Percentiles rank a stretch among this genome's conserved stretches.
phyloP scores from a whole-genome alignment of 1,140 invertebrate species.

The Drosophila orena region DNA sequence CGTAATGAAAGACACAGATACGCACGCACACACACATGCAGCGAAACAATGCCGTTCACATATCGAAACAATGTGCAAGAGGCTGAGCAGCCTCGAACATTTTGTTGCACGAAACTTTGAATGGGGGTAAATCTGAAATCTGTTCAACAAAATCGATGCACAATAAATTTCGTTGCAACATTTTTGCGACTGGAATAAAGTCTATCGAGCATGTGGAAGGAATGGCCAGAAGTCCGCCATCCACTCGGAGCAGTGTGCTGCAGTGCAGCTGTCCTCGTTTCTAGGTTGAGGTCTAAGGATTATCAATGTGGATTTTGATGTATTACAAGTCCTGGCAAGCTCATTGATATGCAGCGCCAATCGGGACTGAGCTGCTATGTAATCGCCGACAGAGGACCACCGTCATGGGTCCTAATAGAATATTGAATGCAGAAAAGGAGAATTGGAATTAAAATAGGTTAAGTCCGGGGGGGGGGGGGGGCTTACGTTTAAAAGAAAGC shows the following conservation, averaged over 20 bases:
- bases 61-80: constrained; percentile 56
- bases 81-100: constrained; percentile 46
- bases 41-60: constrained; percentile 45
- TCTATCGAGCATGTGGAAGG: constrained; percentile 53
- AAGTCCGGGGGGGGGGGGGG: constrained; percentile 4
- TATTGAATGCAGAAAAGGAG: not conserved
- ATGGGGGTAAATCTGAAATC: constrained; percentile 36
- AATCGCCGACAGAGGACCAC: constrained; percentile 25
- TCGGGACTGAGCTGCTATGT: constrained; percentile 26
- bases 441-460: constrained; percentile 14
- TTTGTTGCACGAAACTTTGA: constrained; percentile 58
- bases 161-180: constrained; percentile 70
- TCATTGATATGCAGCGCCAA: constrained; percentile 65
- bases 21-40: constrained; percentile 10
- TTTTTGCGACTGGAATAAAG: constrained; percentile 54
- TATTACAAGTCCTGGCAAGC: constrained; percentile 57
- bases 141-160: constrained; percentile 65
- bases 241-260: constrained; percentile 37
- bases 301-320: constrained; percentile 64
- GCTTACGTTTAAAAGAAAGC: not conserved
- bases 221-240: constrained; percentile 37
- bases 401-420: constrained; percentile 12
- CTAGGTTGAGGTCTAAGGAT: constrained; percentile 40
- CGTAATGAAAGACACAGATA: constrained; percentile 51
- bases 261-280: constrained; percentile 36